Evolutionary conservation across 2,888 invertebrate genomes (phyloP), one percentile per base, ranked within the genome.

Genomic region (Netelia virgata): DNA sequence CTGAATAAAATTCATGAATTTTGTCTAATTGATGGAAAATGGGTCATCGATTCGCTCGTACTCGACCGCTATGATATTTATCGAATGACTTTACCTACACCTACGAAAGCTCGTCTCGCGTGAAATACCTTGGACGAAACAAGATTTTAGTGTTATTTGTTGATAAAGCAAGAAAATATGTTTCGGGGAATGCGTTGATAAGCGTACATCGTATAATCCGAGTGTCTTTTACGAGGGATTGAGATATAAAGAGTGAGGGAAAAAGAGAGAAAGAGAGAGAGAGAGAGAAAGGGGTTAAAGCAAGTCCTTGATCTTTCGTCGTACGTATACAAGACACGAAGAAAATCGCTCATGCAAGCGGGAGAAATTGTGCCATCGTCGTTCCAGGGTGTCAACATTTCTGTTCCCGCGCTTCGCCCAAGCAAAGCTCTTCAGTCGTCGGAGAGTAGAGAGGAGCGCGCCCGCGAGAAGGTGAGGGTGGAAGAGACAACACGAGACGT

Each of bases 371-470:
- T 66, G 57, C 53, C 57, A 77, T 64, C 72, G 77, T 69, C 77
- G 69, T 73, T 69, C 36, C 68, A 73, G 23, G 77, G 85, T 83
- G 85, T 86, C 85, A 83, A 86, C 82, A 85, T 83, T 85, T 76
- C 66, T 79, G 78, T 81, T 82, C 41, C 72, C 69, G 76, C 59
- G 76, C 23, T 68, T 80, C 36, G 8, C 36, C 50, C 75, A 76
- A 80, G 72, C 80, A 83, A 80, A 76, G 72, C 83, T 80, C 61
- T 80, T 66, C 76, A 68, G 61, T 77, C 73, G 61, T 11, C 69
- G 57, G 23, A 23, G 64, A 75, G 79, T 66, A 63, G 18, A 75
- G 55, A 55, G 69, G 36, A 36, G 36, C 5, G 36, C 6, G 36
- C 36, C 36, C 36, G 36, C 36, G 36, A 36, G 36, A 36, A 3